Conservation (phyloP, 1,140 invertebrate species). For the Pissodes strobi region DNA sequence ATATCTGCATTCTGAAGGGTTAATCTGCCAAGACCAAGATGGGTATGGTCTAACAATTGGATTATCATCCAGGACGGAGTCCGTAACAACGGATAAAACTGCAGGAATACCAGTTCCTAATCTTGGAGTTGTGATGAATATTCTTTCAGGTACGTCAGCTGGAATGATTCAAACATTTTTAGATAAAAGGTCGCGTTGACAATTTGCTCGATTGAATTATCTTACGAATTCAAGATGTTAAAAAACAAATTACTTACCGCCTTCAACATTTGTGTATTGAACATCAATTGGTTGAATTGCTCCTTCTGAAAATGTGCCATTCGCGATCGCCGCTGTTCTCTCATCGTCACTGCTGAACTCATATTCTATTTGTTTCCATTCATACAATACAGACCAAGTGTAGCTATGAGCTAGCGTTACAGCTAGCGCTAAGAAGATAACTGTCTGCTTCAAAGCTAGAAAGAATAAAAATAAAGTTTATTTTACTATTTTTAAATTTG, state of each 20-base stretch:
- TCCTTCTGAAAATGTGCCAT: slow-evolving; percentile 16
- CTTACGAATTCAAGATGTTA: no score
- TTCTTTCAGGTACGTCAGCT: no score
- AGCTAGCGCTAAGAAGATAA: no score
- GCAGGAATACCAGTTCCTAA: slow-evolving; percentile 72
- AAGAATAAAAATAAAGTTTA: no score
- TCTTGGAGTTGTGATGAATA: slow-evolving; percentile 73
- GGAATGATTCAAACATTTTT: no score
- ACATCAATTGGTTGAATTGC: slow-evolving; percentile 12
- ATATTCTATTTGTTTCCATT: slow-evolving; percentile 26
- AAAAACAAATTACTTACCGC: no score
- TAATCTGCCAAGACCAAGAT: slow-evolving; percentile 58
- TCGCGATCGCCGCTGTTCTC: slow-evolving; percentile 6
- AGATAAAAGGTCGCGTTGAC: no score
- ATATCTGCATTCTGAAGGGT: slow-evolving; percentile 46
- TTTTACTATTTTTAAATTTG: no score
- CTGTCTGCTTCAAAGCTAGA: no score
- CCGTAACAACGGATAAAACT: slow-evolving; percentile 62
- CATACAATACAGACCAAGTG: no score
- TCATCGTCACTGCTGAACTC: slow-evolving; percentile 18
- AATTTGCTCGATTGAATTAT: no score
- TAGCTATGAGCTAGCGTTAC: no score
- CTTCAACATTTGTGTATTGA: slow-evolving; percentile 8
- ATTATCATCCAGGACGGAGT: slow-evolving; percentile 56
- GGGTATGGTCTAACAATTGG: slow-evolving; percentile 62